phyloP scores from a whole-genome alignment of 2,888 invertebrate genomes.

The Plebejus argus region DNA sequence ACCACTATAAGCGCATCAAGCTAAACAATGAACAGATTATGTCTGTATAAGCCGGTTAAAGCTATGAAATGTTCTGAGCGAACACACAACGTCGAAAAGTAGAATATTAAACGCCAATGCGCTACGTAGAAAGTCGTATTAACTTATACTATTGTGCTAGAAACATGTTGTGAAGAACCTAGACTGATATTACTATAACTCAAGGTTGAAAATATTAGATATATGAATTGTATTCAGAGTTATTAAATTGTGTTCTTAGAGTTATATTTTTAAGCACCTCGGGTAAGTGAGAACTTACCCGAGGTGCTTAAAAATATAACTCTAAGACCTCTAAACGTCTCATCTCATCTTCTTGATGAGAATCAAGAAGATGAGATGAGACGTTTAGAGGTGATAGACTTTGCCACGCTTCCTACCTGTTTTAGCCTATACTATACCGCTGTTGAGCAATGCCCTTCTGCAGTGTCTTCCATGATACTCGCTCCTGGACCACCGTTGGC shows the following conservation, averaged over 20 bases:
- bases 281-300: too few relatives aligned
- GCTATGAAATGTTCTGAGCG: slow-evolving; percentile 21
- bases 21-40: slow-evolving; percentile 20
- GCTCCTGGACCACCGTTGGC: too few relatives aligned
- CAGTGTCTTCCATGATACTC: too few relatives aligned
- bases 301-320: too few relatives aligned
- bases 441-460: too few relatives aligned
- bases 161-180: background rate
- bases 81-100: slow-evolving; percentile 17
- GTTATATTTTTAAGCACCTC: background rate
- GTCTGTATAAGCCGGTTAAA: slow-evolving; percentile 20
- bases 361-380: too few relatives aligned
- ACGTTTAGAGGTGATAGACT: too few relatives aligned
- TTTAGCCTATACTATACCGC: too few relatives aligned
- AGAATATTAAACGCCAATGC: background rate
- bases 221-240: background rate
- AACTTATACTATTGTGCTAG: background rate
- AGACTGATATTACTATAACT: background rate
- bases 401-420: too few relatives aligned
- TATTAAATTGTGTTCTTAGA: background rate
- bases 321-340: too few relatives aligned
- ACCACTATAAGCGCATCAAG: slow-evolving; percentile 8
- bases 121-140: background rate
- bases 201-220: background rate
- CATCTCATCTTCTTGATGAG: too few relatives aligned